A percentile compares a stretch with the other conserved stretches of the same genome.
phyloP scores from a whole-genome alignment of 2,113 vertebrate genomes.

The Chroicocephalus ridibundus region DNA sequence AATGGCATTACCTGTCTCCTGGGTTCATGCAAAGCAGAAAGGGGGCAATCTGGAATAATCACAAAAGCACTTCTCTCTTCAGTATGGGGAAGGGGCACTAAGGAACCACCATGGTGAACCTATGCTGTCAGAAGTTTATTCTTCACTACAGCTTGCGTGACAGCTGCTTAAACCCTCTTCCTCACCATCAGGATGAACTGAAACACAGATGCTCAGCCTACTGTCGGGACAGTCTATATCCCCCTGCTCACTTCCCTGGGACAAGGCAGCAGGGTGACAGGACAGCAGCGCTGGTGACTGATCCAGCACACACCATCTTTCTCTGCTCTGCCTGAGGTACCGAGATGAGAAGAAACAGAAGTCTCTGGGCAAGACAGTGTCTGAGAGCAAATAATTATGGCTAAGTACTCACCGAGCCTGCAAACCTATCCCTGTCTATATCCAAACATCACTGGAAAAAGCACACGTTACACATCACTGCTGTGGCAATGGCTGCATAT shows the following conservation, averaged over 20 bases:
- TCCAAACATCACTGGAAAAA: background rate
- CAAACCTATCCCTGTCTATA: background rate
- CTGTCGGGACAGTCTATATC: background rate
- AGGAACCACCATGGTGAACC: background rate
- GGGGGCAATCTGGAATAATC: background rate
- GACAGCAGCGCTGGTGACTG: background rate
- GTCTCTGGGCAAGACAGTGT: background rate
- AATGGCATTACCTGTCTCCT: background rate
- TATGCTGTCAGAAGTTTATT: background rate
- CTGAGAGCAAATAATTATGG: background rate
- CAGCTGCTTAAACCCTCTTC: background rate
- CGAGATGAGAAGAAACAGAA: background rate
- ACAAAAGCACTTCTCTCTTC: background rate
- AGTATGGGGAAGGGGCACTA: background rate
- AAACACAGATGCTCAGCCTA: background rate
- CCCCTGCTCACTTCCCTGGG: background rate
- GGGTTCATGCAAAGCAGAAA: background rate
- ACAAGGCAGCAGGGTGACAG: background rate
- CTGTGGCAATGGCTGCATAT: background rate
- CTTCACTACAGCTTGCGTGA: fast-evolving
- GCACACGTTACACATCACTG: background rate
- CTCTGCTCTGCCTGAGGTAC: background rate
- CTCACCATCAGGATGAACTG: background rate
- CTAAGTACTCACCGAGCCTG: background rate
- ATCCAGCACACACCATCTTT: background rate